These are phyloP conservation scores for Cremastinae sp. DNA, from an alignment of 2,888 invertebrate genomes.

Conservation along the genomic window DNA sequence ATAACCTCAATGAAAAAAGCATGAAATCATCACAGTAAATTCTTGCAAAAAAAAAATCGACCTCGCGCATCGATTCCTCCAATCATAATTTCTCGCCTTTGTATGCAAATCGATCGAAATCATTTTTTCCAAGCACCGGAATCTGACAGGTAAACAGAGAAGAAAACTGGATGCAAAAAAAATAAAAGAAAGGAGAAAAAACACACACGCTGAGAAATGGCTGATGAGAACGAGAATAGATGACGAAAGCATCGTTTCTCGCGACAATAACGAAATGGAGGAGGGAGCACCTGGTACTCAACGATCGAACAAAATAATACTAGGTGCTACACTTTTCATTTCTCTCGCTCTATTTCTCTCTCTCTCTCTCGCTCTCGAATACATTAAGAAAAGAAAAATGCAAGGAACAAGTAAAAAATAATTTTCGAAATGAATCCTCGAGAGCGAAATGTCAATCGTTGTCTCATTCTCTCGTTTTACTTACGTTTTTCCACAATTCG, in stretches of 20 bases:
- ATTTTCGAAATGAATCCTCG: not conserved
- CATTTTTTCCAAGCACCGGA: too few relatives aligned
- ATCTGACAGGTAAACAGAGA: not conserved
- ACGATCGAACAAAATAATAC: constrained; percentile 63
- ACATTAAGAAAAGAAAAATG: constrained; percentile 45
- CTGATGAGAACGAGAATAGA: constrained; percentile 50
- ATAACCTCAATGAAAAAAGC: too few relatives aligned
- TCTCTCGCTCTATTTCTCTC: not conserved
- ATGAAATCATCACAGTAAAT: too few relatives aligned
- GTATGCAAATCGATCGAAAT: too few relatives aligned
- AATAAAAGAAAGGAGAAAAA: constrained; percentile 12
- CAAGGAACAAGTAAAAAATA: not conserved
- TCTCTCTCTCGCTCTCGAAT: constrained; percentile 37
- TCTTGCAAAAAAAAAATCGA: not conserved
- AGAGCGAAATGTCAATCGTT: not conserved
- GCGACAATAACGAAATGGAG: constrained; percentile 52
- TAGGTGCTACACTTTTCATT: constrained; percentile 57
- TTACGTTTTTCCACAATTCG: constrained; percentile 69
- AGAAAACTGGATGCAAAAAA: constrained; percentile 15
- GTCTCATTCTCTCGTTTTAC: constrained; percentile 58
- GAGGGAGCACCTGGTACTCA: constrained; percentile 61
- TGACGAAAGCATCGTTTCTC: constrained; percentile 48
- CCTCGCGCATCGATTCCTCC: not conserved
- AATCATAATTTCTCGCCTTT: too few relatives aligned
- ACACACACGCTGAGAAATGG: constrained; percentile 41